Evolutionary conservation across 1,140 invertebrate species (phyloP), one percentile per base, ranked within the genome.

Genomic region (Drosophila mayri): DNA sequence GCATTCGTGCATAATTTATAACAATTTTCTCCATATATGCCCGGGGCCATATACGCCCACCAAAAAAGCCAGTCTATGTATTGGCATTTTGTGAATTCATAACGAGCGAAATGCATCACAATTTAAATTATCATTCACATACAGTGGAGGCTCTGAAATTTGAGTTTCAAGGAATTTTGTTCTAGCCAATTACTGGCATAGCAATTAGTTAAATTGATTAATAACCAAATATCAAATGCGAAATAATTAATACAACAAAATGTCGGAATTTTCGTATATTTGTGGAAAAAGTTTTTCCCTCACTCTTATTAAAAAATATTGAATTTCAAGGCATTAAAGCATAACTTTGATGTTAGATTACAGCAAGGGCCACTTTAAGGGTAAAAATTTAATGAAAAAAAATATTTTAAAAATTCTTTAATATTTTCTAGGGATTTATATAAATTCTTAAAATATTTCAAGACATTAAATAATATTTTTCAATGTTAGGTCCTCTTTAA

Each of bases 1-100:
- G 57, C 59, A 46, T 60, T 78, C 60, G 59, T 86, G 79, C 80
- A 88, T 88, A 88, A 87, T 84, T 88, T 88, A 88, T 64, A 74
- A 47, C 62, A 18, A 63, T 78, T 70, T 70, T 63, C 28, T 44
- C 50, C 41, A 62, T 68, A 28, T 25, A 47, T n/a, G 46, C 46
- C 46, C 46, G n/a, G 46, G 40, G 57, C 43, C 50, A 18, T 9
- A 28, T 9, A 28, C 50, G 10, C 30, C 70, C 58, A 55, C 77
- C 38, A 57, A 22, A 43, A 43, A 22, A 40, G 14, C 35, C 9
- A 12, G 28, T 9, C 20, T 71, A 20, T 47, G 68, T 32, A 58
- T 55, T 41, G 68, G 43, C 43, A 49, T 72, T 72, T 49, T 44
- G 65, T 59, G 66, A 37, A 60, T 59, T 59, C 52, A 73, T 44